Conservation (phyloP, 2,113 vertebrate genomes). For the Pelecanoides urinatrix region DNA sequence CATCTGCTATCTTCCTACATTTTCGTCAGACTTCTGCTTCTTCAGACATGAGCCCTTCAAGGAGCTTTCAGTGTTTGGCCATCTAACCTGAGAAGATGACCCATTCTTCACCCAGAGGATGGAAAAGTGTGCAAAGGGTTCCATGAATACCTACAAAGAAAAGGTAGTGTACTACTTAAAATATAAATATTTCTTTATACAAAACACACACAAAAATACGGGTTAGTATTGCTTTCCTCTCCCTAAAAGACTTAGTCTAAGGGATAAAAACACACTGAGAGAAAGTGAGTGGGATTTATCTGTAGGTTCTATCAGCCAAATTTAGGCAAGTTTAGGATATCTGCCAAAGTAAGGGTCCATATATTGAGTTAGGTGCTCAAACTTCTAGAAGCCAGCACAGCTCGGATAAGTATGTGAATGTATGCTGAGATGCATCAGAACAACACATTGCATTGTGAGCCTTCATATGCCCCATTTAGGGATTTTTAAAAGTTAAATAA, state of each 20-base stretch:
- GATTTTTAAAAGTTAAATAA: neutral
- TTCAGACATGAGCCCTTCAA: neutral
- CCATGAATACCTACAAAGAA: neutral
- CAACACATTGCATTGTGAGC: neutral
- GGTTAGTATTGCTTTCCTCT: neutral
- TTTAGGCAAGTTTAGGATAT: neutral
- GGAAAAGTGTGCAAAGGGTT: neutral
- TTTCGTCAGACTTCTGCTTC: neutral
- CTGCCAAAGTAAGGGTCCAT: neutral
- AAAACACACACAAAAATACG: neutral
- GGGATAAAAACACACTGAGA: neutral
- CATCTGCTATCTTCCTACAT: neutral
- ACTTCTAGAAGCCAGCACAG: neutral
- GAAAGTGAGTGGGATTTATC: neutral
- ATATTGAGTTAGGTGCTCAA: neutral
- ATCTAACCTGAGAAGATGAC: neutral
- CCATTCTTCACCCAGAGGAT: neutral
- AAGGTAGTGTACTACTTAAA: neutral
- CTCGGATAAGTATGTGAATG: neutral
- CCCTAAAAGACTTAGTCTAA: neutral
- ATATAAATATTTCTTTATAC: neutral
- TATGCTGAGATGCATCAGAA: neutral
- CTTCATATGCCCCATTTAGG: neutral
- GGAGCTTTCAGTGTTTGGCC: neutral
- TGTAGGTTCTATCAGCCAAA: neutral